Conservation (phyloP, 2,888 invertebrate species). For the Agapetus fuscipes region DNA sequence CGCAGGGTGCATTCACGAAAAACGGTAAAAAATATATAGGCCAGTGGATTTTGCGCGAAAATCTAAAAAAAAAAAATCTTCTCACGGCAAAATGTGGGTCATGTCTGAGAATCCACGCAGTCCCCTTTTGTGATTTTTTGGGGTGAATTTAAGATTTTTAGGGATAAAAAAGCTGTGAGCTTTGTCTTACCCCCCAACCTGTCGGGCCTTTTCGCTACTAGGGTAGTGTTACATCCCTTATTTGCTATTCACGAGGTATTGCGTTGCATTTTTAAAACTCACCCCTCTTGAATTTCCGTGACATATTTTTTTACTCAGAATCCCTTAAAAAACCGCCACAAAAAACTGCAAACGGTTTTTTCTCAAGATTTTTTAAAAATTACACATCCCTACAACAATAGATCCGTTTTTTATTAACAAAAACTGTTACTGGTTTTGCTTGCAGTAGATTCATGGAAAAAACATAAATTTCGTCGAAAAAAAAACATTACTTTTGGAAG, state of each 20-base stretch:
- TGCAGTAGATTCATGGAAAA: too few relatives aligned
- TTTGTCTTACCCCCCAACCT: conserved; percentile 22
- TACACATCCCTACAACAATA: conserved; percentile 12
- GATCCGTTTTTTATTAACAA: conserved; percentile 4
- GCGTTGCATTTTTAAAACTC: conserved; percentile 15
- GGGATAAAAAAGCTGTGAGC: conserved; percentile 15
- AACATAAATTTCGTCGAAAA: too few relatives aligned
- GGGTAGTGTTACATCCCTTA: conserved; percentile 22
- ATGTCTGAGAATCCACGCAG: conserved; percentile 4
- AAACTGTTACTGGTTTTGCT: background rate
- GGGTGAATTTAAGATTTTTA: conserved; percentile 19
- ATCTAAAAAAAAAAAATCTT: conserved; percentile 11
- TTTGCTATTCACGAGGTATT: conserved; percentile 19
- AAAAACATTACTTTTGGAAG: background rate
- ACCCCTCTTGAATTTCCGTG: conserved; percentile 14
- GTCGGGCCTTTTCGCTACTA: conserved; percentile 18
- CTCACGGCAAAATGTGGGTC: conserved; percentile 19
- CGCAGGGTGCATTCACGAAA: conserved; percentile 17
- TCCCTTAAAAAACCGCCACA: conserved; percentile 19
- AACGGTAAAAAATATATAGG: conserved; percentile 16
- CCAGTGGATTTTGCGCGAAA: conserved; percentile 11
- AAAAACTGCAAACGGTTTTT: conserved; percentile 17
- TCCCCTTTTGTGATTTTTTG: conserved; percentile 17
- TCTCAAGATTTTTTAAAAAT: conserved; percentile 18
- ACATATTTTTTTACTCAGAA: conserved; percentile 20